phyloP scores from a whole-genome alignment of 2,888 invertebrate species.

The Aphodius granarius region DNA sequence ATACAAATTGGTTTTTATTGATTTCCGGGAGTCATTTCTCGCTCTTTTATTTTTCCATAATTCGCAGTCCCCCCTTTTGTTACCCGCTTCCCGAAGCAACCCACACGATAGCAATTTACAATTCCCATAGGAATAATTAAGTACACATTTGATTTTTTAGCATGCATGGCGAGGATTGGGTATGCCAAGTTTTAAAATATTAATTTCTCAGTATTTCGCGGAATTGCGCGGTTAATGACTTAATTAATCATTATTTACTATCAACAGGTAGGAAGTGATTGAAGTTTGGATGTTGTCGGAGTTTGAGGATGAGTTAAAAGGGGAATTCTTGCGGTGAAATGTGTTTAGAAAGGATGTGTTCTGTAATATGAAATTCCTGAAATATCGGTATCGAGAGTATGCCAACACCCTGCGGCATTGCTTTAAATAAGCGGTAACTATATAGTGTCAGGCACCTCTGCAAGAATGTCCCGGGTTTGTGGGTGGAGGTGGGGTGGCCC shows the following conservation, averaged over 20 bases:
- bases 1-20: conserved; percentile 15
- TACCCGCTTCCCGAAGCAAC: not conserved
- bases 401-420: conserved; percentile 34
- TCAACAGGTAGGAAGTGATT: not conserved
- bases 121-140: not conserved
- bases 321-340: not conserved
- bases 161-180: no score
- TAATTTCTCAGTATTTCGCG: no score
- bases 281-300: not conserved
- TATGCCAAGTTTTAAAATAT: no score
- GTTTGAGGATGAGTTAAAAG: not conserved
- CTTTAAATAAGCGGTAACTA: conserved; percentile 38
- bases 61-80: conserved; percentile 1
- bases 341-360: conserved; percentile 25
- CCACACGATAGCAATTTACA: not conserved
- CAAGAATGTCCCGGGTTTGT: conserved; percentile 30
- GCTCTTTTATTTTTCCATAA: not conserved
- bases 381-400: conserved; percentile 38
- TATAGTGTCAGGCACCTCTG: conserved; percentile 30
- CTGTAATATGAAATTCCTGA: conserved; percentile 44
- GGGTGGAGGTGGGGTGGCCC: conserved; percentile 4
- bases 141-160: no score
- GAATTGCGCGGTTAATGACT: not conserved
- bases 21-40: conserved; percentile 5
- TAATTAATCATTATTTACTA: not conserved